Evolutionary conservation across 2,888 invertebrate genomes (phyloP), one percentile per base, ranked within the genome.

Genomic region (Nomada ruficornis): DNA sequence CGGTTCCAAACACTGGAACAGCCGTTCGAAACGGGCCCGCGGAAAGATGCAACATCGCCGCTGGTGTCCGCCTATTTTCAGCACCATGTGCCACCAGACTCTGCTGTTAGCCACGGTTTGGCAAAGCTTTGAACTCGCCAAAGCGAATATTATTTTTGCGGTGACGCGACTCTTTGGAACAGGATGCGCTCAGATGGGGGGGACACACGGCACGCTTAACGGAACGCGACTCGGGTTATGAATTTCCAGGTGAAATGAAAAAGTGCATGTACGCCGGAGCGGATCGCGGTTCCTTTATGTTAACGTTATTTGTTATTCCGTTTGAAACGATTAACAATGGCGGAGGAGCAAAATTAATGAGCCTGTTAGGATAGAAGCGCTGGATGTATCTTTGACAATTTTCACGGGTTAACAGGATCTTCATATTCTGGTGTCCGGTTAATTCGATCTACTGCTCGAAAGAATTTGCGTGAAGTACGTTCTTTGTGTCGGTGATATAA

Each of bases 81-180:
- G 83, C 81, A 57, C 75, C 85, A 75, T 79, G 72, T 79, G 83
- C 83, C 74, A 63, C 72, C 78, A 47, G 23, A 13, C 72, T 67
- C 20, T 36, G n/a, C 62, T 64, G 44, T 72, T 65, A 59, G 44
- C 50, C 69, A 74, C 62, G 71, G 85, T 85, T 87, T 83, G 77
- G 76, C 75, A 82, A 79, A 77, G 67, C 87, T 80, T 77, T 73
- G 67, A 82, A 77, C 79, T 70, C 74, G 23, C 60, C 75, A 67
- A 62, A 74, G 60, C 82, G 87, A 79, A 86, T 86, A 86, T 86
- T 86, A 86, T 86, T 82, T 84, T 82, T 87, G 65, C 70, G 68
- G 68, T 54, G 63, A 77, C 74, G 54, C 55, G 65, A 52, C 79
- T 74, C 75, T 86, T 84, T 82, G 20, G 70, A 36, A 20, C 74